Conservation (phyloP, 2,113 vertebrate species). For the Mustelus asterias region DNA sequence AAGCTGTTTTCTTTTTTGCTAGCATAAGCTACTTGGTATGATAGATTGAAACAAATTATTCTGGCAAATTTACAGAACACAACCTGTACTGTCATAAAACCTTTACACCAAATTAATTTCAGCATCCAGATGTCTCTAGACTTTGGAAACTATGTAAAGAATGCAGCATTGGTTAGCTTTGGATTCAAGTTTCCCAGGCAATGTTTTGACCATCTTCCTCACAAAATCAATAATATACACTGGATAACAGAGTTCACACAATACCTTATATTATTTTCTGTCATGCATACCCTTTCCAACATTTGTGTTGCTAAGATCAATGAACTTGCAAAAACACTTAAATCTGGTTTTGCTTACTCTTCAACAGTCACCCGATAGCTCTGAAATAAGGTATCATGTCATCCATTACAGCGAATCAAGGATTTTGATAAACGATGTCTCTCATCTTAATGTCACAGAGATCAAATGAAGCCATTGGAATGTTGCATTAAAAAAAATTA, state of each 20-base stretch:
- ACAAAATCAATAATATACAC: background rate
- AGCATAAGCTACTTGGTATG: background rate
- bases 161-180: conserved; percentile 13
- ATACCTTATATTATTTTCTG: background rate
- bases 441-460: background rate
- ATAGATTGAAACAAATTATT: conserved; percentile 20
- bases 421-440: background rate
- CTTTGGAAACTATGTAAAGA: conserved; percentile 3
- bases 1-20: background rate
- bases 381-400: background rate
- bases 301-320: background rate
- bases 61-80: conserved; percentile 11
- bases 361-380: background rate
- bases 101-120: background rate
- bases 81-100: background rate
- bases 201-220: background rate
- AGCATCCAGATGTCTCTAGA: background rate
- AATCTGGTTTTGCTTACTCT: background rate
- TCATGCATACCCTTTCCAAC: background rate
- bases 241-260: background rate
- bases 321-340: conserved; percentile 28
- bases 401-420: background rate
- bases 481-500: background rate
- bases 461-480: conserved; percentile 30
- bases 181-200: conserved; percentile 11